Evolutionary conservation across 2,888 invertebrate genomes (phyloP), one percentile per base, ranked within the genome.

Genomic region (Cheilosia scutellata): DNA sequence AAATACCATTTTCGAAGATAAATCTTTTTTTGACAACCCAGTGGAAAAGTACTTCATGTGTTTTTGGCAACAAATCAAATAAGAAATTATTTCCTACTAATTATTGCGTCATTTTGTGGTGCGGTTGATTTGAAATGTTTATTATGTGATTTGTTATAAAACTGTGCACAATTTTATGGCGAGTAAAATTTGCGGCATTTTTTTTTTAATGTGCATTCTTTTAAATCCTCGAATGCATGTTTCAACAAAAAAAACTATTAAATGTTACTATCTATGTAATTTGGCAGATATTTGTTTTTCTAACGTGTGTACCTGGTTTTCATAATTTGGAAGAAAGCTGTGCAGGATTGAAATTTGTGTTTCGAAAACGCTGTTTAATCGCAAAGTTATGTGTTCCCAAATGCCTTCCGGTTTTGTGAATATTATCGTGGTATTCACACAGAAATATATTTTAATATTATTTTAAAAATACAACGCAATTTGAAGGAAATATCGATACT

Each of bases 21-120:
- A 42, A 40, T 62, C 0, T 20, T n/a, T n/a, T n/a, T 44, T 49
- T 40, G 33, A 53, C 29, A 66, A 9, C 7, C 57, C 27, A 53
- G 76, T 65, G 65, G 47, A 60, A 62, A 66, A 37, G 47, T 72
- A 77, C 71, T 62, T 47, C 25, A 31, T 44, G 9, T 51, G 44
- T 44, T 51, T 55, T 86, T 86, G 80, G 86, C 82, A 80, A 77
- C 49, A 51, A 62, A 66, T 86, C 82, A 80, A 82, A 33, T 16
- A 11, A 13, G 33, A 62, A 49, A 71, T 55, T 44, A 77, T 76
- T 86, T 86, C 86, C 80, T 76, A 71, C 66, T 80, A 27, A 68
- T 44, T 70, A 70, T 75, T 86, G 75, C 75, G 68, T 82, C 76
- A 72, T 74, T 62, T 62, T 53, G 37, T 75, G 58, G 31, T 63